Base-by-base conservation (phyloP, 2,113 vertebrate genomes). In the Serinus canaria region DNA sequence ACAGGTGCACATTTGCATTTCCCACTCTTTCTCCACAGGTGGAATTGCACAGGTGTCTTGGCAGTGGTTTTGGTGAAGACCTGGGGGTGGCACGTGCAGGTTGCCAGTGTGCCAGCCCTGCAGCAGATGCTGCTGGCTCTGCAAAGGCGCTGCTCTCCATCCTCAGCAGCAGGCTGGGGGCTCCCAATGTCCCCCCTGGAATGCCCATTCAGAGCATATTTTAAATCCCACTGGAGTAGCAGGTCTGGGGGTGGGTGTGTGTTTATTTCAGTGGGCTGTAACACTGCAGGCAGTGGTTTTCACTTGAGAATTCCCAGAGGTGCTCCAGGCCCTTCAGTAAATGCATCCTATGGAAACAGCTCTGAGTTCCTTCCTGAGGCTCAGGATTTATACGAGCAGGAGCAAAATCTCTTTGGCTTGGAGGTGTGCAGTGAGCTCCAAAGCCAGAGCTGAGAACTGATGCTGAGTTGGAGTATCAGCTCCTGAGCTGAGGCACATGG, bases 401-500 rank as follows among this genome's bases (percentile, higher is more conserved):
- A 47, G 27, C n/a, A 3, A 25, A 58, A 33, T 55, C 35, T 25
- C 14, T 7, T 19, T 44, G 58, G 11, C 47, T 13, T 3, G 53
- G 22, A 27, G 47, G 18, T 12, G 31, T 59, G 76, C 19, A 12
- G 47, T 3, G 2, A 66, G 37, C 52, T 24, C 67, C 41, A 3
- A 2, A n/a, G 56, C 63, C 21, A 68, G 69, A 60, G 41, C 56
- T 43, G 66, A 5, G 39, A 3, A 4, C 11, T 3, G 75, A 4
- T 50, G 44, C 69, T 2, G 35, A 24, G 64, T 6, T 63, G 15
- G 44, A 53, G 7, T 3, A 10, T 13, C 59, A 11, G 44, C 6
- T 35, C 59, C 41, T 3, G 19, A n/a, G n/a, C 23, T 6, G 30
- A n/a, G 47, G 4, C 33, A 7, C 1, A 0, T 1, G 3, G 23